Evolutionary conservation across 2,888 invertebrate species (phyloP).

Genomic region (Machimus atricapillus): DNA sequence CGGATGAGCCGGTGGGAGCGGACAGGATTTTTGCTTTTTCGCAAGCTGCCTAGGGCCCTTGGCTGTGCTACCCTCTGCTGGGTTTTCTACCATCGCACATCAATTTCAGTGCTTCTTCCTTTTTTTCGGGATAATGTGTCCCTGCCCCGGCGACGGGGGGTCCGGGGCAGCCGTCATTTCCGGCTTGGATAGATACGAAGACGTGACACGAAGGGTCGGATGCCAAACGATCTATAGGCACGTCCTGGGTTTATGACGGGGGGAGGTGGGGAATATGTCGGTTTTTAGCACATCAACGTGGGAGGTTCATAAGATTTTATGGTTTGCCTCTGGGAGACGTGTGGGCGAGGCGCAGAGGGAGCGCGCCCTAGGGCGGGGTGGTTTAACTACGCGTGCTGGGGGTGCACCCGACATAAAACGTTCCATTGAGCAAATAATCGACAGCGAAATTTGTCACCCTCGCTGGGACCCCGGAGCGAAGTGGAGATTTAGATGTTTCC

Average conservation of each 20-base stretch:
- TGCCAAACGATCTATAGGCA: slow-evolving; percentile 29
- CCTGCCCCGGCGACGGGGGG: background rate
- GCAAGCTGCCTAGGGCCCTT: background rate
- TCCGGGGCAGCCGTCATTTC: slow-evolving; percentile 35
- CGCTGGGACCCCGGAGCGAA: background rate
- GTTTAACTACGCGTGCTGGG: background rate
- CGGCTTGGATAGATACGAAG: slow-evolving; percentile 43
- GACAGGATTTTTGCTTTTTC: slow-evolving; percentile 43
- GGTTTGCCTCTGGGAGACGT: slow-evolving; percentile 26
- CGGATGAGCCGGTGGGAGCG: slow-evolving; percentile 27
- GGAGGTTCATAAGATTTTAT: slow-evolving; percentile 40
- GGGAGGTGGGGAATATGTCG: background rate
- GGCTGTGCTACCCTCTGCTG: background rate
- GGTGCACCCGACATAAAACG: slow-evolving; percentile 15
- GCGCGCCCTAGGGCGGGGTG: background rate
- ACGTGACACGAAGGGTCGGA: slow-evolving; percentile 39
- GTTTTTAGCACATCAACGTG: slow-evolving; percentile 33
- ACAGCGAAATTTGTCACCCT: slow-evolving; percentile 34
- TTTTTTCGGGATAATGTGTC: slow-evolving; percentile 20
- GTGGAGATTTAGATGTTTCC: slow-evolving; percentile 11
- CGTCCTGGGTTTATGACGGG: background rate
- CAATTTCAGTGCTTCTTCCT: background rate
- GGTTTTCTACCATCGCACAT: background rate
- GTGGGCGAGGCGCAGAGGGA: background rate
- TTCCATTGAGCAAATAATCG: slow-evolving; percentile 35